Percentiles rank a stretch among this genome's conserved stretches.
Evolutionary conservation across 2,888 invertebrate genomes (phyloP).

Genomic region (Eilema griseolum): DNA sequence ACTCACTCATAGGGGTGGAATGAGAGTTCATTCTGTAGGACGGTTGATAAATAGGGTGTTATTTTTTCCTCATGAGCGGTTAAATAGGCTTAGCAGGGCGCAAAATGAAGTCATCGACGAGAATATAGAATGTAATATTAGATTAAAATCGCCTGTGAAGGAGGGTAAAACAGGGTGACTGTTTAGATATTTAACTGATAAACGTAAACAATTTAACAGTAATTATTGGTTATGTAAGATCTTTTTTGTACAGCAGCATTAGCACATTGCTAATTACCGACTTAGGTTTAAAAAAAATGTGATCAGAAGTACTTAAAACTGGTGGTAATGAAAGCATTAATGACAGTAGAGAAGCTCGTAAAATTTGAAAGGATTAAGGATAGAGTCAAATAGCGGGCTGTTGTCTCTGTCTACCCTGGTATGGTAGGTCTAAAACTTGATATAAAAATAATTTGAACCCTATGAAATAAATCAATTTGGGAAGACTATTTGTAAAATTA

Average conservation of each 20-base stretch:
- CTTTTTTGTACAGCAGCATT: too few species aligned
- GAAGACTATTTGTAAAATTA: not conserved
- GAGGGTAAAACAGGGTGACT: not conserved
- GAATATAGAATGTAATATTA: not conserved
- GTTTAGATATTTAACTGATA: not conserved
- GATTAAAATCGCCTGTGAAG: not conserved
- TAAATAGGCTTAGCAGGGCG: not conserved
- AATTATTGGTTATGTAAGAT: not conserved
- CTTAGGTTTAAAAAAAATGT: too few species aligned
- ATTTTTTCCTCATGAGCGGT: slow-evolving; percentile 27
- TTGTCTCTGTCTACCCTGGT: too few species aligned
- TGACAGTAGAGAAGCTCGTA: too few species aligned
- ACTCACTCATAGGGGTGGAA: slow-evolving; percentile 25
- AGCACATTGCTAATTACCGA: too few species aligned
- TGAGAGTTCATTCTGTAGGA: slow-evolving; percentile 28
- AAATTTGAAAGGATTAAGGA: too few species aligned
- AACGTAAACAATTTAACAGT: not conserved
- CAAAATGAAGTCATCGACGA: slow-evolving; percentile 8
- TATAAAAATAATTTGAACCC: too few species aligned
- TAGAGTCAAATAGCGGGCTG: too few species aligned
- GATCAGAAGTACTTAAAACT: too few species aligned
- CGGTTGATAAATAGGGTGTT: slow-evolving; percentile 31
- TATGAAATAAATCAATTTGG: too few species aligned
- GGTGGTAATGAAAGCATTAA: too few species aligned
- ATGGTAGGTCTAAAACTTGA: too few species aligned